Conservation (phyloP, 2,113 vertebrate species). For the Petrocephalus microphthalmus region DNA sequence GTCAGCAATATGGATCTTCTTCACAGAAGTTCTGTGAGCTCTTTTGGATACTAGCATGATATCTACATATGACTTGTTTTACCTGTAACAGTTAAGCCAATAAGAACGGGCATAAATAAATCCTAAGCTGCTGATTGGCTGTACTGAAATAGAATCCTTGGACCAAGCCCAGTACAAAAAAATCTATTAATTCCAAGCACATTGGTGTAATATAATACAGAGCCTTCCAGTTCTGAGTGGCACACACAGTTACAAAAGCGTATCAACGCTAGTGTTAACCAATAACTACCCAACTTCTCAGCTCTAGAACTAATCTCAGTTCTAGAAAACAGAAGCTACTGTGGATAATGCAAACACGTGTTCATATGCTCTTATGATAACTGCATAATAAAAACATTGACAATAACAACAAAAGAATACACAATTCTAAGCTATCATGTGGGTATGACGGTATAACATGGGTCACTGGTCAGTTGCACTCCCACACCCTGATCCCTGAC, state of each 20-base stretch:
- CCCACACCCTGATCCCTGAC: neutral
- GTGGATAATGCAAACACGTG: neutral
- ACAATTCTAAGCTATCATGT: neutral
- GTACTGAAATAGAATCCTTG: neutral
- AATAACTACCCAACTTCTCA: neutral
- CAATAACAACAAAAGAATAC: neutral
- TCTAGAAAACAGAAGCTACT: neutral
- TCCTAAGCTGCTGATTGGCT: neutral
- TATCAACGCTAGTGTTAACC: neutral
- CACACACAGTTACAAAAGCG: neutral
- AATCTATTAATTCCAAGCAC: neutral
- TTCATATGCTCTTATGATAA: neutral
- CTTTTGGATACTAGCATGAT: neutral
- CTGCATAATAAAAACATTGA: neutral
- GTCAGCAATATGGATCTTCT: neutral
- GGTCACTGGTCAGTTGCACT: neutral
- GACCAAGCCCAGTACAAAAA: neutral
- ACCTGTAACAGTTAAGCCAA: neutral
- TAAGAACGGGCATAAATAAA: neutral
- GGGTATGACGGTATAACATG: neutral
- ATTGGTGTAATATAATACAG: neutral
- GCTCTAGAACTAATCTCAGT: neutral
- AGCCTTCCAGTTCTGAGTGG: neutral
- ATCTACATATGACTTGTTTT: neutral
- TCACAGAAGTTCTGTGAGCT: neutral